These are phyloP conservation scores for Drosophila ananassae DNA, from an alignment of 1,140 invertebrate species.

Conservation along the genomic window DNA sequence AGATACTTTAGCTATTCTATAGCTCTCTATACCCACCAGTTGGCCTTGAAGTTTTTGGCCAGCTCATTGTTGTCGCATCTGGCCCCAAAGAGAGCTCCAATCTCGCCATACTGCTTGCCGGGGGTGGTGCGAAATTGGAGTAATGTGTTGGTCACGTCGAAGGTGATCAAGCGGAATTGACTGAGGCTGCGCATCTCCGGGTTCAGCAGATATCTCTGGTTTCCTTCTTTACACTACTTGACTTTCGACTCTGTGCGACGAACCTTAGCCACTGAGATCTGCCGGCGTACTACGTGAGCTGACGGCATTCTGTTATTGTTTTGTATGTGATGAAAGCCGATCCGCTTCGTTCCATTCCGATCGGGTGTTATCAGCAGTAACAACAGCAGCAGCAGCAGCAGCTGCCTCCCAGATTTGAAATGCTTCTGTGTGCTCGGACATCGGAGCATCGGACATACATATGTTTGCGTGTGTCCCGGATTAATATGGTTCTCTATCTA, in stretches of 20 bases:
- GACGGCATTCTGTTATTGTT: slow-evolving; percentile 45
- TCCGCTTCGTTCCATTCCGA: slow-evolving; percentile 18
- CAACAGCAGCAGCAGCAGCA: slow-evolving; percentile 11
- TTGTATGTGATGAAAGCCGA: slow-evolving; percentile 32
- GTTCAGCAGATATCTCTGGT: slow-evolving; percentile 7
- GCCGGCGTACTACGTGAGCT: slow-evolving; percentile 51
- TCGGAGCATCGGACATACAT: slow-evolving; percentile 16
- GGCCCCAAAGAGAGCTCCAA: slow-evolving; percentile 89
- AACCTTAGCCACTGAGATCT: slow-evolving; percentile 31
- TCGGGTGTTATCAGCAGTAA: slow-evolving; percentile 4
- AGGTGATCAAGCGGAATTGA: slow-evolving; percentile 89
- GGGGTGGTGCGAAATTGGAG: slow-evolving; percentile 88
- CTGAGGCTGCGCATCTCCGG: slow-evolving; percentile 81
- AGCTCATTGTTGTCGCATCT: slow-evolving; percentile 86
- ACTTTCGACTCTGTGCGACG: slow-evolving; percentile 15
- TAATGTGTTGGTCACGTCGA: slow-evolving; percentile 94
- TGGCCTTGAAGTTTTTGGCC: slow-evolving; percentile 87
- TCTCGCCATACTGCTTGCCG: slow-evolving; percentile 90
- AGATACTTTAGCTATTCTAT: neutral
- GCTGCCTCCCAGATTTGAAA: slow-evolving; percentile 18
- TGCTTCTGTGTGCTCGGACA: slow-evolving; percentile 17
- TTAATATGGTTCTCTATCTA: slow-evolving; percentile 17
- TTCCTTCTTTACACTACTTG: neutral
- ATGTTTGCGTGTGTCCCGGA: neutral
- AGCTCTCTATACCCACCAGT: slow-evolving; percentile 84